Conservation (phyloP, 2,797 vertebrate species). For the Pteropus rufus region DNA sequence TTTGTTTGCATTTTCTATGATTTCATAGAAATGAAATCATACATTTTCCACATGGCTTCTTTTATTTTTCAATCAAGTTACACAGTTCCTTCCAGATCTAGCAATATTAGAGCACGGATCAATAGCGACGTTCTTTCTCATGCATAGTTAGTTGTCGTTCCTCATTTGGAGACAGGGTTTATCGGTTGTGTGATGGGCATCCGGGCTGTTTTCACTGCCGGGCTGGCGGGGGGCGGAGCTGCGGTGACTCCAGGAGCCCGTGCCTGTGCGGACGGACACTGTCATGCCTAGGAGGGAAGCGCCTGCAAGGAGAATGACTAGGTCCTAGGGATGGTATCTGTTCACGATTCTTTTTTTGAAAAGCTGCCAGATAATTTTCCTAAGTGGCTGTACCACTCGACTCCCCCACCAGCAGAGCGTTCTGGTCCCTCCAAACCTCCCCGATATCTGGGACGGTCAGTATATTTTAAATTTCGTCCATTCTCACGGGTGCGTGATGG, state of each 20-base stretch:
- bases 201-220: no score
- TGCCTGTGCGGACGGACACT: no score
- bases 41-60: background rate
- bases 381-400: background rate
- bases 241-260: no score
- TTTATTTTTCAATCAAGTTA: no score
- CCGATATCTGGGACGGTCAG: background rate
- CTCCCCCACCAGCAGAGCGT: background rate
- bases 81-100: background rate
- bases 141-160: background rate
- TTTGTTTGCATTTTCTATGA: no score
- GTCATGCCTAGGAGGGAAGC: no score
- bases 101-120: background rate
- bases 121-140: background rate
- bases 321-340: background rate
- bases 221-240: no score
- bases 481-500: background rate
- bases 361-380: background rate
- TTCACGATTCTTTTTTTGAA: background rate
- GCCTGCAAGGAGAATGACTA: no score
- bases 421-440: background rate
- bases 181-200: background rate
- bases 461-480: background rate
- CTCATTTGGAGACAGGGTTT: background rate
- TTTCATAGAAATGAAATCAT: background rate